Evolutionary conservation across 2,888 invertebrate species (phyloP).

Genomic region (Polymixis lichenea): DNA sequence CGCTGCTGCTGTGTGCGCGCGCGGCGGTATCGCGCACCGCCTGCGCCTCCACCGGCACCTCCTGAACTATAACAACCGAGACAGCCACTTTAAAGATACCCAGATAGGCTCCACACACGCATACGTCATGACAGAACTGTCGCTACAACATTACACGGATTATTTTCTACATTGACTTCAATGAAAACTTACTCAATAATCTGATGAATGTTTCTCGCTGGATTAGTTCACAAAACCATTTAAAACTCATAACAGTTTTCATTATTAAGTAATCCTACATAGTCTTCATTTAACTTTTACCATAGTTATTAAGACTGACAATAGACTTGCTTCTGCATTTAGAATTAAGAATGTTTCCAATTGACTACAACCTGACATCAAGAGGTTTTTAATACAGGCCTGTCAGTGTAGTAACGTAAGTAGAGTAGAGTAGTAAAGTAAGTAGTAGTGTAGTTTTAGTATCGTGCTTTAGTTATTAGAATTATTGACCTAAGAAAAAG

Average conservation of each 20-base stretch:
- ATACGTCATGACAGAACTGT: slow-evolving; percentile 6
- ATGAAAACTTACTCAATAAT: slow-evolving; percentile 43
- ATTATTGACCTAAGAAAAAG: not conserved
- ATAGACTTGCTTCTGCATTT: not conserved
- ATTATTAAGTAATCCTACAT: not conserved
- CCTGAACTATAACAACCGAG: slow-evolving; percentile 86
- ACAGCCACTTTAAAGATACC: slow-evolving; percentile 32
- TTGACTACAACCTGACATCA: not conserved
- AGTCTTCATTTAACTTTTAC: not conserved
- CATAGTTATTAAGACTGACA: not conserved
- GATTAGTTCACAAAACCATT: slow-evolving; percentile 26
- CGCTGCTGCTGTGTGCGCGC: slow-evolving; percentile 75
- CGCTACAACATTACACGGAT: slow-evolving; percentile 9
- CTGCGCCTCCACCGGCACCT: slow-evolving; percentile 88
- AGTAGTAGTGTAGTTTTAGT: no score
- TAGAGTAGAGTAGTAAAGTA: no score
- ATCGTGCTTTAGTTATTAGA: not conserved
- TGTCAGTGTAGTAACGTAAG: no score
- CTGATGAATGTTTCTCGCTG: slow-evolving; percentile 28
- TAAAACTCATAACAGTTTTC: not conserved
- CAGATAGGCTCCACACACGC: not conserved
- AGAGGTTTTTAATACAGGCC: not conserved
- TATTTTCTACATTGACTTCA: slow-evolving; percentile 13
- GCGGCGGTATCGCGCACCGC: slow-evolving; percentile 65
- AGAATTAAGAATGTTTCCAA: not conserved